Conservation (phyloP, 2,113 vertebrate genomes). For the Riparia riparia region DNA sequence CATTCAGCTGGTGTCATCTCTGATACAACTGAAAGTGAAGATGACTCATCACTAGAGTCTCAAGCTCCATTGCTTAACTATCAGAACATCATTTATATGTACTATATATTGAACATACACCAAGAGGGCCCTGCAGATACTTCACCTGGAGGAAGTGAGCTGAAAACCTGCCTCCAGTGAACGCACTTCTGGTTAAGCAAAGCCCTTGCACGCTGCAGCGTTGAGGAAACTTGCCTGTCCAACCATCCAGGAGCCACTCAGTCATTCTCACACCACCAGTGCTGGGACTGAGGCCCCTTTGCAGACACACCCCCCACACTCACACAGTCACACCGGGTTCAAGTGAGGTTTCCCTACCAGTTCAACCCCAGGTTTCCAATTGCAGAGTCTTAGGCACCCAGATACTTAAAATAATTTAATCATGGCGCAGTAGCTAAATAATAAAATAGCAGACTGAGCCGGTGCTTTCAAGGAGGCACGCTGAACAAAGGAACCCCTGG, state of each 20-base stretch:
- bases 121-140: not conserved
- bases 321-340: not conserved
- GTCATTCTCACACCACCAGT: not conserved
- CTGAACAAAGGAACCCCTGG: not conserved
- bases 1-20: not conserved
- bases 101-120: not conserved
- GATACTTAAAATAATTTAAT: not conserved
- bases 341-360: not conserved
- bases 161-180: not conserved
- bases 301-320: rapidly evolving
- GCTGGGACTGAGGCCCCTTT: not conserved
- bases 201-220: not conserved
- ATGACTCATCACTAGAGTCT: not conserved
- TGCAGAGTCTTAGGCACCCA: rapidly evolving
- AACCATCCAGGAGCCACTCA: not conserved
- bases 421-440: not conserved
- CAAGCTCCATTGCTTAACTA: not conserved
- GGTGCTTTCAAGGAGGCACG: not conserved
- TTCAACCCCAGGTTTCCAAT: not conserved
- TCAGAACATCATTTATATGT: not conserved
- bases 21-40: not conserved
- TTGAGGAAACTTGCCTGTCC: not conserved
- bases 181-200: not conserved
- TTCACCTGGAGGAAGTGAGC: not conserved
- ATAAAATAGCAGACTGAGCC: not conserved